Percentiles rank a stretch among this genome's conserved stretches.
Evolutionary conservation across 2,888 invertebrate species (phyloP).

Genomic region (Coelinius sp.): DNA sequence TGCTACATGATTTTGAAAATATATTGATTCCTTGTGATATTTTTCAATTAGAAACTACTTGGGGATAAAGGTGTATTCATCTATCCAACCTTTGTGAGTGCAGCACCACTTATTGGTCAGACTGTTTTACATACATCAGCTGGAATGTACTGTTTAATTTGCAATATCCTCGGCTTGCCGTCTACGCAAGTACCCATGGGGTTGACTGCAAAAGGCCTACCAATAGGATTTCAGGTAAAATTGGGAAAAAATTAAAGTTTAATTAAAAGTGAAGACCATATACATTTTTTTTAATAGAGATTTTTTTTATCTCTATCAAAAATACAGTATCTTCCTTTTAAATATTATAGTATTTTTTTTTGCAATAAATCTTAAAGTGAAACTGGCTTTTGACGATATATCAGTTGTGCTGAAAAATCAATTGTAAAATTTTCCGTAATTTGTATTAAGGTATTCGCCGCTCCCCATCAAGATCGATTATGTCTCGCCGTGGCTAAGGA

Average conservation of each 20-base stretch:
- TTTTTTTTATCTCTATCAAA: too few species aligned
- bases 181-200: constrained; percentile 82
- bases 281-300: too few species aligned
- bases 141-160: constrained; percentile 78
- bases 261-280: too few species aligned
- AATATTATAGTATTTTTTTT: too few species aligned
- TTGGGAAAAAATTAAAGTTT: background rate
- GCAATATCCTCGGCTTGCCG: constrained; percentile 83
- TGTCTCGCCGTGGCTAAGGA: constrained; percentile 86
- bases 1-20: background rate
- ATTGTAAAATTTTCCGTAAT: constrained; percentile 42
- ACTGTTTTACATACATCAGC: constrained; percentile 76
- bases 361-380: too few species aligned
- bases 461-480: constrained; percentile 82
- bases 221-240: constrained; percentile 81
- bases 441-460: constrained; percentile 77
- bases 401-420: background rate
- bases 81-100: constrained; percentile 72
- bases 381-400: too few species aligned
- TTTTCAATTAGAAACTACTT: constrained; percentile 72
- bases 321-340: too few species aligned
- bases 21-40: background rate
- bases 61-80: constrained; percentile 74
- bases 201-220: constrained; percentile 75
- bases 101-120: constrained; percentile 73